Evolutionary conservation across 2,113 vertebrate species (phyloP), one percentile per base, ranked within the genome.

Genomic region (Sardina pilchardus): DNA sequence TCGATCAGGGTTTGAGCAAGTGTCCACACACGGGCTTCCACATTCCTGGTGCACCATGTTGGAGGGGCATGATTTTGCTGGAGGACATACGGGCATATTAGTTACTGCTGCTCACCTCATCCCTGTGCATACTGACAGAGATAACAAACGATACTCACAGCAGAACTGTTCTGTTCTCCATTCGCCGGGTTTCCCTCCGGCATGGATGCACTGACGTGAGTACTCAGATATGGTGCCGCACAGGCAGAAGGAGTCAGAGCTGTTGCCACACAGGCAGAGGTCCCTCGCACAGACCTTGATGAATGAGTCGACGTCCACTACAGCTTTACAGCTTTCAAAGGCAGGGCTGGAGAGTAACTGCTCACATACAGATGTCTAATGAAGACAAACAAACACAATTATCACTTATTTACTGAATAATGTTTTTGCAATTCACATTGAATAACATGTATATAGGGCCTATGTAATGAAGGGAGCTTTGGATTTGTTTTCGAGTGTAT

Each of bases 31-130:
- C 36, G 95, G 93, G 12, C 93, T 94, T 50, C 93, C 93, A 88
- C 96, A 97, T 87, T 97, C 96, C 44, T 92, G 83, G 86, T 95
- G 93, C 80, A 95, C 89, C 96, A 97, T 97, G 85, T 94, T 95
- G 84, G 86, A 86, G 8, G 94, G 94, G 91, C 96, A 97, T 0
- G 84, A 80, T 88, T 93, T 94, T 83, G 91, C 96, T 97, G 91
- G 84, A 91, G 90, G 90, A n/a, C 83, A 80, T 17, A 81, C 14
- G 30, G 24, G 8, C 26, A 45, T 9, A 3, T 56, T 1, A n/a
- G 26, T 85, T 56, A 56, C 53, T 56, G 53, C 53, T 24, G 53
- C 53, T 56, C 19, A 56, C 19, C 53, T 21, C 21, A 21, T 56
- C 21, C 19, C 5, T 6, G 53, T 56, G 5, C 1, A 24, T 56